Base-by-base conservation (phyloP, 2,888 invertebrate species). In the Embidobia sp. region DNA sequence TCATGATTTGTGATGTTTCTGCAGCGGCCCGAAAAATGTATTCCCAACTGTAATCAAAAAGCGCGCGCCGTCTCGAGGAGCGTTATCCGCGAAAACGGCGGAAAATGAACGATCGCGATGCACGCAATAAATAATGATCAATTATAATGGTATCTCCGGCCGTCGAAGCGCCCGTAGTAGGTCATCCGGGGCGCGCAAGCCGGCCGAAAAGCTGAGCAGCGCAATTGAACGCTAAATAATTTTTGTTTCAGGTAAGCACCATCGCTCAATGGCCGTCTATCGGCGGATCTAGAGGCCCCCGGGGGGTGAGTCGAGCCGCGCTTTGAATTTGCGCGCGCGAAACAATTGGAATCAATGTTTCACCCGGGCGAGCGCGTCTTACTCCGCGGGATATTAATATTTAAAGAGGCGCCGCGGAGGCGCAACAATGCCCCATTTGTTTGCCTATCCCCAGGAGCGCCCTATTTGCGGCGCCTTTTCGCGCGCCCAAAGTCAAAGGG, bases 311-410 rank as follows among this genome's bases (percentile, higher is more conserved):
- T 51, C n/a, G 33, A 35, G 37, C 18, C 55, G 33, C 46, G 63
- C 55, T 55, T 63, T 46, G 49, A 64, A 73, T 73, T 64, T 73
- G 57, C 63, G 64, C 64, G 55, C 55, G 46, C 55, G 37, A 57
- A 72, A 72, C 72, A 72, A 72, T 72, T 64, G 72, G 72, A 63
- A 57, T 72, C 72, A 72, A 72, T 72, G 72, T 72, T 72, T 64
- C 49, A 72, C 48, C 31, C 40, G 22, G 15, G 16, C 55, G 49
- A 57, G 57, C 48, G 55, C 63, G 63, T 64, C 63, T 72, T 72
- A 55, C 63, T 64, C 55, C 48, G 37, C 11, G 26, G 22, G 46
- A 27, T 72, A 72, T 63, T 64, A 55, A 72, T 64, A 72, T 72
- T 64, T 64, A 63, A 70, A 40, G 57, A 29, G 29, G 15, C 19